Evolutionary conservation across 2,888 invertebrate species (phyloP).

Genomic region (Periphyllus acericola): DNA sequence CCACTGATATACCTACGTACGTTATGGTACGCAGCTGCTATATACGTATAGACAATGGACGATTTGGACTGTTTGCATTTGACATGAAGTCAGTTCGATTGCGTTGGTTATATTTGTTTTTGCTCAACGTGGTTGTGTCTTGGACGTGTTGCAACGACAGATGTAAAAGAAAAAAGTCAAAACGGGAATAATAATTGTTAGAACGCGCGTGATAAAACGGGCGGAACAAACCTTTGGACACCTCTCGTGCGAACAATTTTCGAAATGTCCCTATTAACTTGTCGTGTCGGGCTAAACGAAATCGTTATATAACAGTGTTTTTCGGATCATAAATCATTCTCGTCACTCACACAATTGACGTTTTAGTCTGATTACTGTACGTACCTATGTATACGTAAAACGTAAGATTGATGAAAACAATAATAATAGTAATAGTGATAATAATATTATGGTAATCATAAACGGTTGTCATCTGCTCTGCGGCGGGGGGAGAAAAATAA

Average conservation of each 20-base stretch:
- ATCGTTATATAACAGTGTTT: not conserved
- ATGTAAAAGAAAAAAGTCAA: not conserved
- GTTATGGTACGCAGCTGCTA: too few relatives aligned
- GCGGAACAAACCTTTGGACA: not conserved
- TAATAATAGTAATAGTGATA: slow-evolving; percentile 5
- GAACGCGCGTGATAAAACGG: not conserved
- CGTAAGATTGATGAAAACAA: too few relatives aligned
- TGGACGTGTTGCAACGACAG: not conserved
- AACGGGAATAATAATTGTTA: not conserved
- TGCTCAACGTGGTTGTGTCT: not conserved
- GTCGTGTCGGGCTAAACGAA: not conserved
- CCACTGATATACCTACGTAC: too few relatives aligned
- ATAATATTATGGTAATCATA: not conserved
- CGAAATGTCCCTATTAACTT: not conserved
- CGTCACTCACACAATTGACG: slow-evolving; percentile 26
- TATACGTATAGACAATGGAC: too few relatives aligned
- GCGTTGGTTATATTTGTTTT: not conserved
- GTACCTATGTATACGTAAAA: too few relatives aligned
- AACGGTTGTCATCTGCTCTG: slow-evolving; percentile 23
- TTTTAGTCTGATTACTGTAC: slow-evolving; percentile 15
- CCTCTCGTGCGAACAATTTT: not conserved
- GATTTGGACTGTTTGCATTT: not conserved
- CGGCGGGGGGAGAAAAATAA: slow-evolving; percentile 35
- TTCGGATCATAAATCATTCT: slow-evolving; percentile 43
- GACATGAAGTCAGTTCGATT: not conserved